Conservation (phyloP, 2,888 invertebrate genomes). For the Scaptomyza parva region DNA sequence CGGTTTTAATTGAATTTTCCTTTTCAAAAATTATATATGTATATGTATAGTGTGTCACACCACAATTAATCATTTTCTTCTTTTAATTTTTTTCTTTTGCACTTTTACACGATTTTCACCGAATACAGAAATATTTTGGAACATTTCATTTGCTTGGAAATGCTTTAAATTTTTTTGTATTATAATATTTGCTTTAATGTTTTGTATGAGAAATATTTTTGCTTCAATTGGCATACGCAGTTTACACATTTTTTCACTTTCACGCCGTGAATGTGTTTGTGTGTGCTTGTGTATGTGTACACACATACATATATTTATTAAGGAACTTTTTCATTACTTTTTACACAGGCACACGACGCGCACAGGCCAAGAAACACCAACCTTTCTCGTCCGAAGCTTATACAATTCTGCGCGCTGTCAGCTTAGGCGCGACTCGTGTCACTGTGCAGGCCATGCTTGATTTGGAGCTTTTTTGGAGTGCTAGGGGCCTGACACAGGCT, state of each 20-base stretch:
- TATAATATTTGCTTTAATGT: constrained; percentile 12
- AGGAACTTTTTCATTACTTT: constrained; percentile 64
- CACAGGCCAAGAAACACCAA: constrained; percentile 76
- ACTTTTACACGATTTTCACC: constrained; percentile 37
- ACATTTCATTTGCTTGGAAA: constrained; percentile 9
- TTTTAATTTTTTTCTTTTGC: constrained; percentile 27
- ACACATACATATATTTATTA: constrained; percentile 48
- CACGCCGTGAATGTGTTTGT: constrained; percentile 42
- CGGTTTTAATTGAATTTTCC: constrained; percentile 58
- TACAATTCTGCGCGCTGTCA: constrained; percentile 82
- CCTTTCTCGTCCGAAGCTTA: constrained; percentile 85
- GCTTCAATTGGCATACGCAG: constrained; percentile 62
- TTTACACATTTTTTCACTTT: constrained; percentile 79
- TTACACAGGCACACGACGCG: constrained; percentile 78
- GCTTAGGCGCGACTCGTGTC: constrained; percentile 36
- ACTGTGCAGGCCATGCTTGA: constrained; percentile 61
- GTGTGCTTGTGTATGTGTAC: constrained; percentile 37
- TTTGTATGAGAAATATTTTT: constrained; percentile 18
- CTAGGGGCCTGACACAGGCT: constrained; percentile 52
- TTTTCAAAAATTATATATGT: constrained; percentile 20
- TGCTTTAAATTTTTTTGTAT: neutral
- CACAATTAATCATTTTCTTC: constrained; percentile 50
- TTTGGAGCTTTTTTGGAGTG: constrained; percentile 74
- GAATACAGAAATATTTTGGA: constrained; percentile 49
- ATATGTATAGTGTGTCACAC: constrained; percentile 45